Evolutionary conservation across 2,797 vertebrate genomes (phyloP).

Genomic region (Moxostoma hubbsi): DNA sequence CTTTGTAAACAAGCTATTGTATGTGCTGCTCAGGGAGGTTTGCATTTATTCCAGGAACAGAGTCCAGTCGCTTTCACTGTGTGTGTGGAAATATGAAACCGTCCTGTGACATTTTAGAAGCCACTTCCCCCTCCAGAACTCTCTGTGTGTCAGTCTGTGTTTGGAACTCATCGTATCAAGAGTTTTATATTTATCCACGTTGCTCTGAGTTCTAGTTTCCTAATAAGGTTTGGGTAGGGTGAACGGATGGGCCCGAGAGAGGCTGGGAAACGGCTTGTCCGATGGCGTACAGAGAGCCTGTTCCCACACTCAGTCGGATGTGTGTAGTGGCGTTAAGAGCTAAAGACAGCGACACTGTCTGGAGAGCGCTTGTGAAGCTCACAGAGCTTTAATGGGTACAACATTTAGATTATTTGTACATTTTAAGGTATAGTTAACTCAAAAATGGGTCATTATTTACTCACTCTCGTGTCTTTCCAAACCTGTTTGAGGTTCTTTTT

Average conservation of each 20-base stretch:
- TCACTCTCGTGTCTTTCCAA: no score
- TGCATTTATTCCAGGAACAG: constrained; percentile 14
- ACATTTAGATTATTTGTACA: not conserved
- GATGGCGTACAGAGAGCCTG: constrained; percentile 6
- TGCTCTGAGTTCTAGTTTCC: constrained; percentile 56
- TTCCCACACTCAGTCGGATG: constrained; percentile 44
- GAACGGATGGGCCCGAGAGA: constrained; percentile 40
- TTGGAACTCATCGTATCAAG: constrained; percentile 66
- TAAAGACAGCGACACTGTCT: not conserved
- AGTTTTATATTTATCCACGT: constrained; percentile 70
- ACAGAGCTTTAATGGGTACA: not conserved
- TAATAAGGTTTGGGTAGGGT: constrained; percentile 72
- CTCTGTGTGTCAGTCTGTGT: constrained; percentile 33
- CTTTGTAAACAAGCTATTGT: constrained; percentile 35
- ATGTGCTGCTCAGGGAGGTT: not conserved
- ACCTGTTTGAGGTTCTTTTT: no score
- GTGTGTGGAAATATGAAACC: constrained; percentile 43
- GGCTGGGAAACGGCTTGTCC: constrained; percentile 6
- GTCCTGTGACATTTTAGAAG: constrained; percentile 53
- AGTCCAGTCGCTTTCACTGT: not conserved
- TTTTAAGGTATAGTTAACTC: no score
- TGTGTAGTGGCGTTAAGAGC: not conserved
- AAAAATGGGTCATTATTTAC: no score
- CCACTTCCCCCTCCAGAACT: constrained; percentile 30
- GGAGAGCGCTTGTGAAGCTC: not conserved